phyloP scores from a whole-genome alignment of 1,140 invertebrate genomes.

The Amyelois transitella region DNA sequence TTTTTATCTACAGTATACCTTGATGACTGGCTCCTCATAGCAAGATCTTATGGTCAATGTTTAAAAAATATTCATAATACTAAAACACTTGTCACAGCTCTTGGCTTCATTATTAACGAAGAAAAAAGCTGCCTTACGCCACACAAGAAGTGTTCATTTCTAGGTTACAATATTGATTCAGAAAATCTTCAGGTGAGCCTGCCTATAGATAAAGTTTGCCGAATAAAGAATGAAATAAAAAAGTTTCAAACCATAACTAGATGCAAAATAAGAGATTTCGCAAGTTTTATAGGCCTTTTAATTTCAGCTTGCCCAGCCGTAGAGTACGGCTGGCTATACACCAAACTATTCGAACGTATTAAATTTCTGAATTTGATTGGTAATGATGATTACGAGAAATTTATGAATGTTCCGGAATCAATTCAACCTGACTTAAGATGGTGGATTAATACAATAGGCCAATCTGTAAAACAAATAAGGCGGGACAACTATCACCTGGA shows the following conservation, averaged over 20 bases:
- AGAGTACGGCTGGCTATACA: conserved; percentile 11
- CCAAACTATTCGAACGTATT: conserved; percentile 11
- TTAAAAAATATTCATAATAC: neutral
- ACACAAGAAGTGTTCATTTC: neutral
- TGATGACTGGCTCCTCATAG: neutral
- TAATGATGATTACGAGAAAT: conserved; percentile 13
- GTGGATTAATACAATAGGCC: neutral
- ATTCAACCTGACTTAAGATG: conserved; percentile 5
- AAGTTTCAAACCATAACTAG: neutral
- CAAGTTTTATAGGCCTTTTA: conserved; percentile 8
- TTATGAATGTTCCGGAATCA: neutral
- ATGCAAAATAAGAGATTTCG: conserved; percentile 13
- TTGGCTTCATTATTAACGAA: conserved; percentile 6
- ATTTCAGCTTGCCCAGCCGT: conserved; percentile 12
- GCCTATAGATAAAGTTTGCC: conserved; percentile 7
- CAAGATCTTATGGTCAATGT: neutral
- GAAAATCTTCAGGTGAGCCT: neutral
- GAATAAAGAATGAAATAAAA: conserved; percentile 1
- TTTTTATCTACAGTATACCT: neutral
- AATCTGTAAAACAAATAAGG: neutral
- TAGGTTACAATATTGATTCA: neutral
- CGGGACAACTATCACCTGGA: conserved; percentile 1
- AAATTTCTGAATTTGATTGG: conserved; percentile 8
- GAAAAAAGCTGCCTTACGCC: neutral
- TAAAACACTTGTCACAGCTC: neutral